phyloP scores from a whole-genome alignment of 2,113 vertebrate genomes.

The cattle (Bos taurus) region ARS-UCD2.0 NC_037330.1:12420501-12421000 shows the following conservation, averaged over 20 bases:
- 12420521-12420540: no score
- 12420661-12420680: background rate
- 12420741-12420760: background rate
- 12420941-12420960: background rate
- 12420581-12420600: no score
- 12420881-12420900: background rate
- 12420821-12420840: background rate
- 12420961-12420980: background rate
- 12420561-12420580: no score
- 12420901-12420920: background rate
- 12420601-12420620: no score
- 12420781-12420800: background rate
- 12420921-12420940: background rate
- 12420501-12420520: no score
- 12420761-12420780: background rate
- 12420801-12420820: background rate
- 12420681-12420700: rapidly evolving
- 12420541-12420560: no score
- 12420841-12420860: background rate
- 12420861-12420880: background rate
- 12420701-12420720: background rate
- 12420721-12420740: background rate
- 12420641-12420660: no score
- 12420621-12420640: no score
- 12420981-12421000: background rate